phyloP scores from a whole-genome alignment of 2,113 vertebrate genomes.

The Eurystomus gularis region DNA sequence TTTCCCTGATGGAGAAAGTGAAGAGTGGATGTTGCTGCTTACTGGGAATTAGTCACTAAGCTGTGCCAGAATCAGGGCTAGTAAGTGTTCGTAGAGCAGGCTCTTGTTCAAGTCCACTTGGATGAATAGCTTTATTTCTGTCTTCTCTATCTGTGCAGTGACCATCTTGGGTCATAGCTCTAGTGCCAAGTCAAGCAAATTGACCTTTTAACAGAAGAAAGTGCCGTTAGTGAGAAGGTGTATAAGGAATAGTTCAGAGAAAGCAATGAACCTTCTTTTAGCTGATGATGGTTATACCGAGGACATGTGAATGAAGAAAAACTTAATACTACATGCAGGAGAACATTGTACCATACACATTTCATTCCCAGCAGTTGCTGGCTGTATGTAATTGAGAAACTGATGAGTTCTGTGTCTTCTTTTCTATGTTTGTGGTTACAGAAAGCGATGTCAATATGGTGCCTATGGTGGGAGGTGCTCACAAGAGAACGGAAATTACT shows the following conservation, averaged over 20 bases:
- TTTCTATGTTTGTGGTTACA: not conserved
- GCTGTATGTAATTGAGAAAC: not conserved
- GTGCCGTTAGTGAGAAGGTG: not conserved
- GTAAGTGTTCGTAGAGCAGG: not conserved
- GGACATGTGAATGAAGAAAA: not conserved
- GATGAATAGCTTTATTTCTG: not conserved
- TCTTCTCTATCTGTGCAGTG: not conserved
- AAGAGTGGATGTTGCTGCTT: not conserved
- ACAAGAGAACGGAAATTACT: not conserved
- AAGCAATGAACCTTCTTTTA: not conserved
- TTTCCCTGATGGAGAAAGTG: not conserved
- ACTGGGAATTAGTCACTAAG: not conserved
- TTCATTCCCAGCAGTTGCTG: not conserved
- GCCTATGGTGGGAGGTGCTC: not conserved
- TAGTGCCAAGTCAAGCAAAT: not conserved
- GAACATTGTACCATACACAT: accelerated
- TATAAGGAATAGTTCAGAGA: not conserved
- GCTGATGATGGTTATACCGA: not conserved
- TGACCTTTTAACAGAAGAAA: not conserved
- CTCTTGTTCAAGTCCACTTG: not conserved
- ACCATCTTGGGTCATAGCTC: not conserved
- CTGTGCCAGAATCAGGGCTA: not conserved
- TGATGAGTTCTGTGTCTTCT: not conserved
- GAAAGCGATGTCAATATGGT: not conserved
- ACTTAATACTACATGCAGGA: not conserved